A percentile compares a stretch with the other conserved stretches of the same genome.
Conservation (phyloP, 2,888 invertebrate genomes). For the Shargacucullia verbasci region DNA sequence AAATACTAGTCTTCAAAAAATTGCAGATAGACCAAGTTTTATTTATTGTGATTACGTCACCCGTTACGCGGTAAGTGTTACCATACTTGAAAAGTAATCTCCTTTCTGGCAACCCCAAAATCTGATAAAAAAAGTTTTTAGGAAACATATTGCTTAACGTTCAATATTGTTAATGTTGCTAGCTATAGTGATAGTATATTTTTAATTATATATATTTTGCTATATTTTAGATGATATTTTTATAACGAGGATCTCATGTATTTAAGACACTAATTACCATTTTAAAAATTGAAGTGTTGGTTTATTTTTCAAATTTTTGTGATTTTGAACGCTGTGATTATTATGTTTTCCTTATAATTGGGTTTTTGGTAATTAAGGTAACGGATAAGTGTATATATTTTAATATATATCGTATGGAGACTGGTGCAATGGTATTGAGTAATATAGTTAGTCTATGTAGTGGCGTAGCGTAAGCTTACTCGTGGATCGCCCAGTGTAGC, state of each 20-base stretch:
- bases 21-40: not conserved
- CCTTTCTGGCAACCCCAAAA: conserved; percentile 73
- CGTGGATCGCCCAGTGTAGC: conserved; percentile 35
- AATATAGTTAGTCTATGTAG: conserved; percentile 54
- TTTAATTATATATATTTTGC: conserved; percentile 78
- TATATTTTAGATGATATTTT: conserved; percentile 82
- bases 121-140: conserved; percentile 70
- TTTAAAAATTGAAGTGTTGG: conserved; percentile 53
- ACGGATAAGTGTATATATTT: conserved; percentile 66
- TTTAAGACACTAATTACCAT: conserved; percentile 62
- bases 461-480: conserved; percentile 43
- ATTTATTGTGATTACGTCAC: conserved; percentile 15
- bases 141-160: conserved; percentile 84
- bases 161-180: conserved; percentile 85
- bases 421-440: conserved; percentile 71
- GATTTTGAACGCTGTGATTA: conserved; percentile 83
- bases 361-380: conserved; percentile 59
- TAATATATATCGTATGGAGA: conserved; percentile 72
- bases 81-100: conserved; percentile 43
- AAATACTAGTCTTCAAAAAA: not conserved
- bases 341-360: conserved; percentile 65
- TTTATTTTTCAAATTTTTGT: conserved; percentile 62
- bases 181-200: conserved; percentile 78
- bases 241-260: conserved; percentile 79
- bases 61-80: conserved; percentile 18